Evolutionary conservation across 2,888 invertebrate species (phyloP).

Genomic region (Leucoma salicis): DNA sequence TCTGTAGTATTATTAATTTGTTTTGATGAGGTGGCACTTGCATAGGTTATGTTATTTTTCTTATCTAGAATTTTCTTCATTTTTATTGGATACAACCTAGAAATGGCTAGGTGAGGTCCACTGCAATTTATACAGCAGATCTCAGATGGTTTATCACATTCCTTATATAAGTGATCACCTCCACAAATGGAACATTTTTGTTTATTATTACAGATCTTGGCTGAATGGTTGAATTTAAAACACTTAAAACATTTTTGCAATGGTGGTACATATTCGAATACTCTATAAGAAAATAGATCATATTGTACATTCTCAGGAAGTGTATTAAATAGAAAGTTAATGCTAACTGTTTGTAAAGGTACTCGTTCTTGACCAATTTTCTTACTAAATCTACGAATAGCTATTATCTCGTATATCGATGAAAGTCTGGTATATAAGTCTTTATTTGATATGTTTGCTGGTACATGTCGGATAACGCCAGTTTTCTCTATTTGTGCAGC

Average conservation of each 20-base stretch:
- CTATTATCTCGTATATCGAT: constrained; percentile 2
- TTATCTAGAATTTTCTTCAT: constrained; percentile 3
- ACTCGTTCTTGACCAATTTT: background rate
- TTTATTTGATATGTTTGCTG: constrained; percentile 9
- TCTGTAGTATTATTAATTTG: background rate
- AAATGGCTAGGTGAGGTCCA: constrained; percentile 42
- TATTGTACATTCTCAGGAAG: background rate
- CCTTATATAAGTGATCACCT: constrained; percentile 1
- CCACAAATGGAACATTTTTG: constrained; percentile 45
- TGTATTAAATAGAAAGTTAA: constrained; percentile 2
- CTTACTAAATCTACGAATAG: background rate
- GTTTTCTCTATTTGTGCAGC: constrained; percentile 5
- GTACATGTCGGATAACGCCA: constrained; percentile 4
- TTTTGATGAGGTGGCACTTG: background rate
- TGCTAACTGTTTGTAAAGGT: constrained; percentile 3
- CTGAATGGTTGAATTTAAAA: constrained; percentile 1
- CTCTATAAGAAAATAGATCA: constrained; percentile 9
- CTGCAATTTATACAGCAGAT: constrained; percentile 87
- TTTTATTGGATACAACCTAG: constrained; percentile 1
- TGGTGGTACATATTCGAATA: constrained; percentile 12
- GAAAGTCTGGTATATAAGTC: background rate
- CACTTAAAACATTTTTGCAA: constrained; percentile 5
- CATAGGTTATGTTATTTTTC: constrained; percentile 21
- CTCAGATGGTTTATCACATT: constrained; percentile 52
- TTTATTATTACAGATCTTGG: background rate